Percentiles rank a stretch among this genome's conserved stretches.
Conservation (phyloP, 2,888 invertebrate genomes). For the Hydrotaea diabolus region DNA sequence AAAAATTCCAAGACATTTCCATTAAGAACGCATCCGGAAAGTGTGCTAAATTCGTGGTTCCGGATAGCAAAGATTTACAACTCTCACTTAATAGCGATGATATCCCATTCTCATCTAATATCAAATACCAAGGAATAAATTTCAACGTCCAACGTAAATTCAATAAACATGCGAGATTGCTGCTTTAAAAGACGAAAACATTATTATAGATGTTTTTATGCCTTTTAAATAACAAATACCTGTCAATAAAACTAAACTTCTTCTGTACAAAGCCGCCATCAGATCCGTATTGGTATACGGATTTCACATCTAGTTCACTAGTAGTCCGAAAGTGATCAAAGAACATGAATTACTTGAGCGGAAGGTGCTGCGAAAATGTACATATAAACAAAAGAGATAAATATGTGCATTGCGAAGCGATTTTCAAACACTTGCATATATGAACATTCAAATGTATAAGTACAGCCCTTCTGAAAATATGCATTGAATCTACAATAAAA, state of each 20-base stretch:
- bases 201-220: neutral
- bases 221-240: neutral
- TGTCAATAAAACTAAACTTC: neutral
- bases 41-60: neutral
- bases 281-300: neutral
- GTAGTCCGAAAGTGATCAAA: neutral
- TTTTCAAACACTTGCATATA: neutral
- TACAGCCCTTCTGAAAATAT: neutral
- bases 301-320: neutral
- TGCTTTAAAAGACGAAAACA: neutral
- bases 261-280: neutral
- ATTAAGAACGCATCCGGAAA: neutral
- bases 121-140: too few relatives aligned
- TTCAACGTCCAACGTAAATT: neutral
- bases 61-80: neutral
- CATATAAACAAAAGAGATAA: neutral
- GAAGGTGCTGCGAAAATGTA: neutral
- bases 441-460: neutral
- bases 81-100: neutral
- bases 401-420: neutral
- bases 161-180: neutral
- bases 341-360: neutral
- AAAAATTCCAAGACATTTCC: neutral
- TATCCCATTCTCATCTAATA: neutral
- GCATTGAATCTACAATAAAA: neutral